Base-by-base conservation (phyloP, 2,888 invertebrate genomes). In the Adelphocoris suturalis region DNA sequence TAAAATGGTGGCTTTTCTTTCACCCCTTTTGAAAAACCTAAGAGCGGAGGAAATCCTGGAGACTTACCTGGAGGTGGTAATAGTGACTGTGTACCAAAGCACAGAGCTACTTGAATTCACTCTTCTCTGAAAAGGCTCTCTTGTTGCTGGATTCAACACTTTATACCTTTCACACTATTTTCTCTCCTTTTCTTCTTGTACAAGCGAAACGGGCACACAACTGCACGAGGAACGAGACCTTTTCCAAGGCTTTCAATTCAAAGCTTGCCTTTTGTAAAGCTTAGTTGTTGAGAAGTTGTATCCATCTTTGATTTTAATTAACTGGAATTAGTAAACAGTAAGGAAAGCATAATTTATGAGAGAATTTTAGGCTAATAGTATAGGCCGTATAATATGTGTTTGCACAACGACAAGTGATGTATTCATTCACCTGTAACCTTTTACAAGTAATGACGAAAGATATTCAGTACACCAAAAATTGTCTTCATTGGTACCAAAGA, bases 111-210 rank as follows among this genome's bases (percentile, higher is more conserved):
- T 68, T 68, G 68, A 68, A 23, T 68, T 68, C 23, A 12, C 0
- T 9, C 23, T 68, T 68, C 12, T 27, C 68, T 27, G 68, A 23
- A 27, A 68, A 68, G 27, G 23, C 23, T 27, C 57, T 57, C 68
- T 68, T 23, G 68, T 68, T 52, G 52, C 52, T 23, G 19, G 68
- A 23, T 19, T 23, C 57, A 23, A 19, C 68, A 68, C 68, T 68
- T 27, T 19, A 68, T 23, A n/a, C 27, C 68, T 68, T 68, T 68
- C n/a, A 68, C 23, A 19, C 68, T 23, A 68, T 68, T 68, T 68
- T 19, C 68, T 68, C 68, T 68, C 27, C 13, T 3, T 27, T 68
- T 19, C n/a, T n/a, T 1, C 3, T 19, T 13, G 57, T n/a, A n/a
- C 57, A 57, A 57, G 16, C 57, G 57, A 57, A 14, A n/a, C 19